These are phyloP conservation scores for Cathartes aura DNA, from an alignment of 2,113 vertebrate genomes.

Conservation along the genomic window DNA sequence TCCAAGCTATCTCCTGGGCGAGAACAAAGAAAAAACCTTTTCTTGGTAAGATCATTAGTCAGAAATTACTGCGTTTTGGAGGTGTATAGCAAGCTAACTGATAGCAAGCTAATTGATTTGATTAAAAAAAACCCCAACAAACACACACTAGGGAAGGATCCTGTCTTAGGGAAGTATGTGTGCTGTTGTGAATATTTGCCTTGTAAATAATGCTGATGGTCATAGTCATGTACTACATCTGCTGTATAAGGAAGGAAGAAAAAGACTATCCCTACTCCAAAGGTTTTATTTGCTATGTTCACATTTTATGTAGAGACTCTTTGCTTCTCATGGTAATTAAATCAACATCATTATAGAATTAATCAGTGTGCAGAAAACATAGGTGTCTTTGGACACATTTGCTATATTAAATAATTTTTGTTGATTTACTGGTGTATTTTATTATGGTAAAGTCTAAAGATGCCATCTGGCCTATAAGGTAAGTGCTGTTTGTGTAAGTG, in stretches of 20 bases:
- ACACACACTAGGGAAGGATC: background rate
- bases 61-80: background rate
- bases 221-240: background rate
- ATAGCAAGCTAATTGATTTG: background rate
- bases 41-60: constrained; percentile 72
- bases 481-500: background rate
- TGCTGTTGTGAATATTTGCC: background rate
- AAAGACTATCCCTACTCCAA: background rate
- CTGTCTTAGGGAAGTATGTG: background rate
- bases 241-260: background rate
- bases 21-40: constrained; percentile 83
- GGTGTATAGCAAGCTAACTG: background rate
- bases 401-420: background rate
- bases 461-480: background rate
- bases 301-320: background rate
- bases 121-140: background rate
- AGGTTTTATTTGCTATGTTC: background rate
- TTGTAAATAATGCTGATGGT: background rate
- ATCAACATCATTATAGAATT: background rate
- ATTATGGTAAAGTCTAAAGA: background rate
- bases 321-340: background rate
- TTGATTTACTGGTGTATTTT: background rate
- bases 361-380: background rate
- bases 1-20: constrained; percentile 83
- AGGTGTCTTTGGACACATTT: background rate